phyloP scores from a whole-genome alignment of 2,113 vertebrate species.

The Phyllostomus hastatus region DNA sequence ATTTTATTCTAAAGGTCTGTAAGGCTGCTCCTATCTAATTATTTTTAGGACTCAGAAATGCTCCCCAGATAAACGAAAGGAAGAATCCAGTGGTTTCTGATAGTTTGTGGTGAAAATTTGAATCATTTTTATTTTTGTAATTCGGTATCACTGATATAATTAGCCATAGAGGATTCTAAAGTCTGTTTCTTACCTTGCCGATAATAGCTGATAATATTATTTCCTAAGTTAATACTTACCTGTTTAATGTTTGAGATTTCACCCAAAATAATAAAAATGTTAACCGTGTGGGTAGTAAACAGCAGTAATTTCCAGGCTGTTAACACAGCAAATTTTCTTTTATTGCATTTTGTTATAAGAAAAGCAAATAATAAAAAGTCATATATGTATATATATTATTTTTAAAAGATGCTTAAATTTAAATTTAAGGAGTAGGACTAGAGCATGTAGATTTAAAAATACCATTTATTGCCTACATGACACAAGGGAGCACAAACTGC shows the following conservation, averaged over 20 bases:
- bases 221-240: conserved; percentile 31
- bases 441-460: neutral
- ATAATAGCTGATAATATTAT: conserved; percentile 6
- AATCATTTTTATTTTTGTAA: neutral
- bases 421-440: neutral
- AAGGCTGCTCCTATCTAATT: neutral
- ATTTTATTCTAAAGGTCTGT: neutral
- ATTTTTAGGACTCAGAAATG: neutral
- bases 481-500: neutral
- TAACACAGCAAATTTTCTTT: conserved; percentile 2
- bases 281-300: neutral
- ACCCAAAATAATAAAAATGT: neutral
- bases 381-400: neutral
- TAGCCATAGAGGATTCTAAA: conserved; percentile 3
- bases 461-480: neutral
- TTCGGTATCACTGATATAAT: neutral
- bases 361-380: neutral
- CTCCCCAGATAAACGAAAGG: neutral
- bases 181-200: neutral
- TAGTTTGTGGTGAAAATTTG: neutral
- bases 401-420: neutral
- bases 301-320: neutral
- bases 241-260: conserved; percentile 13
- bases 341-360: neutral
- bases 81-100: neutral